These are phyloP conservation scores for Rotaria magnacalcarata DNA, from an alignment of 2,888 invertebrate species.

Conservation along the genomic window DNA sequence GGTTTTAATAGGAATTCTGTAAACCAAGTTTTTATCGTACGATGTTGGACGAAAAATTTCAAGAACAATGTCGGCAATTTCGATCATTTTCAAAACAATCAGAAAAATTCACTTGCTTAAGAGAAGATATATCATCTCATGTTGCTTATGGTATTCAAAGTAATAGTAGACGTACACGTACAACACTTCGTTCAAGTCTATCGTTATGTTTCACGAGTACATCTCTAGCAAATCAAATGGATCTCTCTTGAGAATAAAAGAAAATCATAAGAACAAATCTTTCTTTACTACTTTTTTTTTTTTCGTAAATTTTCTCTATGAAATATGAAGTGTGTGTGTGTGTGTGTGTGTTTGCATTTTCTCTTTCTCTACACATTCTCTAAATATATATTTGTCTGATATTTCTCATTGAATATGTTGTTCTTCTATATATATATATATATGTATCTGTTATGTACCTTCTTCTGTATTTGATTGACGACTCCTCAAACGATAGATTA, in stretches of 20 bases:
- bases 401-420: neutral
- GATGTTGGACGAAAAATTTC: slow-evolving; percentile 42
- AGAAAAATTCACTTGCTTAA: slow-evolving; percentile 8
- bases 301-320: slow-evolving; percentile 20
- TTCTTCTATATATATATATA: neutral
- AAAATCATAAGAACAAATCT: neutral
- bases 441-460: neutral
- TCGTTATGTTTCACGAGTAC: slow-evolving; percentile 9
- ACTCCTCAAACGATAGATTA: neutral
- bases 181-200: slow-evolving; percentile 7
- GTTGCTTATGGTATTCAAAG: neutral
- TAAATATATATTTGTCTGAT: neutral
- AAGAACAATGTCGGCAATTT: slow-evolving; percentile 34
- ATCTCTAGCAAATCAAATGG: neutral
- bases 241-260: neutral
- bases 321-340: neutral
- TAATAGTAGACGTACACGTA: slow-evolving; percentile 3
- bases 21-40: slow-evolving; percentile 40
- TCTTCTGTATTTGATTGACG: neutral
- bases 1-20: slow-evolving; percentile 30
- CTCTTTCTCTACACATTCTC: neutral
- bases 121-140: neutral
- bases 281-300: slow-evolving; percentile 10
- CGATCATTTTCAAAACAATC: slow-evolving; percentile 36
- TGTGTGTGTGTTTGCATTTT: slow-evolving; percentile 2